Evolutionary conservation across 2,797 vertebrate genomes (phyloP), one percentile per base, ranked within the genome.

Genomic region (Acipenser transmontanus): DNA sequence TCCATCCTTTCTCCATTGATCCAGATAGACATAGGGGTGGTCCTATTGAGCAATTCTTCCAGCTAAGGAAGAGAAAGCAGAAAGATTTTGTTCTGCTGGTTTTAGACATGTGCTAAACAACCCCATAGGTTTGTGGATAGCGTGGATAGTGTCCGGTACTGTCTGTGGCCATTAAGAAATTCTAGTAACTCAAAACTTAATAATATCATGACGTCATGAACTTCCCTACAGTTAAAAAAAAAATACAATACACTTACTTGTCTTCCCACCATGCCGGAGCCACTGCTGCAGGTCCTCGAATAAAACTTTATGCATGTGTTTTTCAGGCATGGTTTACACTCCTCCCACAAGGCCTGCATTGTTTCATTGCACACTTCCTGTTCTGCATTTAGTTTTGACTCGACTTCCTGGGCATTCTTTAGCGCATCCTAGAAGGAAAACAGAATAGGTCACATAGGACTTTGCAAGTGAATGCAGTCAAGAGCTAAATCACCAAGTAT

Each of bases 301-400:
- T 95, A 98, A 78, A 91, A 94, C 56, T 91, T 91, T 57, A 95
- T 77, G 50, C 95, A 98, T 67, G 89, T 93, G 51, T 85, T 93
- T 73, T 91, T 95, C 81, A 98, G 85, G 68, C 95, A 97, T 6
- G 95, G 94, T 74, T 95, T 95, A 50, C 95, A 96, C 73, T 95
- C 89, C 71, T 95, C 94, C 95, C 95, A 97, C 52, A 96, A 85
- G 7, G 88, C 77, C 79, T 74, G 80, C 83, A 93, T 90, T 51
- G 89, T 92, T 48, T 94, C 93, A 0, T 96, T 95, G 68, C 95
- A 96, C 8, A 91, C 81, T 13, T 84, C 89, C 70, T 91, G 82
- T 70, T 86, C 85, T 1, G 80, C 82, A 3, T 83, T 84, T 80
- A 97, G 84, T 78, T 92, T 82, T 73, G 74, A 76, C 80, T 96